A percentile compares a stretch with the other conserved stretches of the same genome.
These are phyloP conservation scores for Ceriagrion tenellum DNA, from an alignment of 2,888 invertebrate genomes.

Conservation along the genomic window DNA sequence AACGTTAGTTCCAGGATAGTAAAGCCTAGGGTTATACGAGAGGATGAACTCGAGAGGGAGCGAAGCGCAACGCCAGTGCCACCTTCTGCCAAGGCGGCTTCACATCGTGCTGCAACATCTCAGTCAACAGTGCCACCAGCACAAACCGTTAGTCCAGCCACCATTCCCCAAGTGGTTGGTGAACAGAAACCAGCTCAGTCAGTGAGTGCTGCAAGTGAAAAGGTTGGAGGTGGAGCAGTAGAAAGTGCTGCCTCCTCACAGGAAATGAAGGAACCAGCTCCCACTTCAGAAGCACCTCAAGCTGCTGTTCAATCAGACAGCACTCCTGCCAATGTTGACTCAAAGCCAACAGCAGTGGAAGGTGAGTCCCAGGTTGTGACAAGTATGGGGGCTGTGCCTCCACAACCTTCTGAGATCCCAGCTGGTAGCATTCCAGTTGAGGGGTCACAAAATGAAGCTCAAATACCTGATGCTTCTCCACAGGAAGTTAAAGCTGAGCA, in stretches of 20 bases:
- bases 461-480: not conserved
- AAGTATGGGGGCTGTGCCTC: constrained; percentile 12
- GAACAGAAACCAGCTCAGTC: not conserved
- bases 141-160: not conserved
- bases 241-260: constrained; percentile 22
- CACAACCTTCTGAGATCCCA: not conserved
- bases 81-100: not conserved
- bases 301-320: not conserved
- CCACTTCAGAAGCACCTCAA: not conserved
- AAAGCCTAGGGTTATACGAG: not conserved
- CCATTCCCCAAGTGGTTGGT: not conserved
- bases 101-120: not conserved
- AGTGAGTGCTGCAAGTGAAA: not conserved
- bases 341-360: constrained; percentile 51
- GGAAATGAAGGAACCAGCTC: not conserved
- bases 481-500: constrained; percentile 9
- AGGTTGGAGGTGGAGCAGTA: not conserved
- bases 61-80: constrained; percentile 17
- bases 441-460: not conserved
- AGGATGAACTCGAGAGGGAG: not conserved
- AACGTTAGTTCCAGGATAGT: constrained; percentile 29
- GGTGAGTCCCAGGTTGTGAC: constrained; percentile 50
- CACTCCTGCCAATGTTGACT: constrained; percentile 8
- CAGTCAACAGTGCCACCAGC: not conserved
- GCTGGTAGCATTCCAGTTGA: constrained; percentile 25